A percentile compares a stretch with the other conserved stretches of the same genome.
These are phyloP conservation scores for Diaprepes abbreviatus DNA, from an alignment of 2,888 invertebrate species.

Conservation along the genomic window DNA sequence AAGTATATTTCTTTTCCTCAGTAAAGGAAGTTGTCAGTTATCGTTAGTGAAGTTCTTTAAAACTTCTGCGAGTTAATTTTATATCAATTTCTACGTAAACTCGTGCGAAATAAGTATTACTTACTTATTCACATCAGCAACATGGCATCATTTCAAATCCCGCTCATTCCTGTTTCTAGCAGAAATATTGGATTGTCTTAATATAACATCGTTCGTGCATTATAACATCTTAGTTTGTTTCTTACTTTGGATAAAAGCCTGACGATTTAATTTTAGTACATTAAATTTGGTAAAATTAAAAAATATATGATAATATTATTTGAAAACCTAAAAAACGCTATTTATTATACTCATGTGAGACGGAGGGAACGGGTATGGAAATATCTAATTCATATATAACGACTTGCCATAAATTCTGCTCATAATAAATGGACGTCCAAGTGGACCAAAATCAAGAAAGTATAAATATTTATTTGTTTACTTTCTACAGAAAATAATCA, in stretches of 20 bases:
- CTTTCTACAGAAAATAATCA: too few species aligned
- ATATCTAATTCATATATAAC: too few species aligned
- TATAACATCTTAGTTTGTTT: conserved; percentile 12
- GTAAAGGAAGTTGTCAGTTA: conserved; percentile 1
- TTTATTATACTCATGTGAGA: too few species aligned
- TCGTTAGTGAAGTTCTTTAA: conserved; percentile 2
- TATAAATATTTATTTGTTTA: too few species aligned
- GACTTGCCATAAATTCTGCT: too few species aligned
- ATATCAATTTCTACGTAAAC: conserved; percentile 23
- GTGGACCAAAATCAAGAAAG: too few species aligned
- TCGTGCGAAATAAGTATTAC: conserved; percentile 35
- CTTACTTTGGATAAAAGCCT: conserved; percentile 1
- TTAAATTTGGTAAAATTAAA: not conserved
- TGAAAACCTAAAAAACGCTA: too few species aligned
- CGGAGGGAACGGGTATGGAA: too few species aligned
- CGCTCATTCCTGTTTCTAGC: conserved; percentile 25
- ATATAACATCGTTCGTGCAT: conserved; percentile 16
- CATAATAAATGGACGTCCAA: too few species aligned
- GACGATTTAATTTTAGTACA: conserved; percentile 15
- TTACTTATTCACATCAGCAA: conserved; percentile 33
- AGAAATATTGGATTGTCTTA: conserved; percentile 19
- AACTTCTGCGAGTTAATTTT: conserved; percentile 19
- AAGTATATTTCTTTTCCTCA: not conserved
- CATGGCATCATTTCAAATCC: conserved; percentile 22
- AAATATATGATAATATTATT: too few species aligned